A percentile compares a stretch with the other conserved stretches of the same genome.
These are phyloP conservation scores for Bos javanicus DNA, from an alignment of 2,113 vertebrate species.

Conservation along the genomic window DNA sequence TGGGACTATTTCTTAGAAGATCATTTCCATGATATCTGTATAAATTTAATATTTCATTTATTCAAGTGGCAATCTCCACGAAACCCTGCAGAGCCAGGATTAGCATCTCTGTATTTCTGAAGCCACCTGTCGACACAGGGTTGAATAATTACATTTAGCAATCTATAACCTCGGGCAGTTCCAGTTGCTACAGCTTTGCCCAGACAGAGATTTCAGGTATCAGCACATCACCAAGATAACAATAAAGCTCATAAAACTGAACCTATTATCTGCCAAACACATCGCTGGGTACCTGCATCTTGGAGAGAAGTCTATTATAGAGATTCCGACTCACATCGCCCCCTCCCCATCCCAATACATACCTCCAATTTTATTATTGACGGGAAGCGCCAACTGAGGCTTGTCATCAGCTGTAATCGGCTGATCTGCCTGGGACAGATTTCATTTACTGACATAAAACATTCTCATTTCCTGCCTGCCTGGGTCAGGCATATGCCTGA, in stretches of 20 bases:
- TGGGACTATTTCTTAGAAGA: not conserved
- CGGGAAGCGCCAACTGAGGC: not conserved
- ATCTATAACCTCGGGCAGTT: not conserved
- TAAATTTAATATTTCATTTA: conserved; percentile 7
- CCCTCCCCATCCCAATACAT: not conserved
- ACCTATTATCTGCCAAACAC: not conserved
- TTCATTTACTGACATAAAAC: not conserved
- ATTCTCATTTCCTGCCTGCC: not conserved
- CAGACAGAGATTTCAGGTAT: not conserved
- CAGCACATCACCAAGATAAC: not conserved
- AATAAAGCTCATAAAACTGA: conserved; percentile 1
- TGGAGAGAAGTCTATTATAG: not conserved
- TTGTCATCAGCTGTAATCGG: not conserved
- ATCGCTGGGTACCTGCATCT: not conserved
- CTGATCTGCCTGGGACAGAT: conserved; percentile 2
- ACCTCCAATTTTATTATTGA: not conserved
- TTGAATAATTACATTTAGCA: conserved; percentile 20
- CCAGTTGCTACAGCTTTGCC: not conserved
- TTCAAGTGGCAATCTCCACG: not conserved
- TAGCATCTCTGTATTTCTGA: not conserved
- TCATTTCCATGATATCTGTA: not conserved
- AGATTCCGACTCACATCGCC: not conserved
- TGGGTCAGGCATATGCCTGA: not conserved
- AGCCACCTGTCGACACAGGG: not conserved
- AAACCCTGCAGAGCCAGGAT: conserved; percentile 15